Base-by-base conservation (phyloP, 1,140 invertebrate genomes). In the Copidosoma floridanum region DNA sequence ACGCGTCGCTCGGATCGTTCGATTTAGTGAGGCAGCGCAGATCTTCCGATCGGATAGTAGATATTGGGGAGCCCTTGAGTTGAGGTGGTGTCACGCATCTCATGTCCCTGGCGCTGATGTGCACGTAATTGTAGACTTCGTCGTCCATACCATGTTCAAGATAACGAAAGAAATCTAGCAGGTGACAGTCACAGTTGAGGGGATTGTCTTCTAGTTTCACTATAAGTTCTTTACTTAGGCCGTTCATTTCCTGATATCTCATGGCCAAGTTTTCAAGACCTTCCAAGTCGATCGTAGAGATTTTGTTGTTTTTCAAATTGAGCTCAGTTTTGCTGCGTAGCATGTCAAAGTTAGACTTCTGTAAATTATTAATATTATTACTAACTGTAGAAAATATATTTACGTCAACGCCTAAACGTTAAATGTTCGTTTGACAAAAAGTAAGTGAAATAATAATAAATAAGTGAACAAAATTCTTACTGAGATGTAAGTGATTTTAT, bases 121-220 rank as follows among this genome's bases (percentile, higher is more conserved):
- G 21, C 18, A 52, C 35, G 14, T 23, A 23, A 12, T n/a, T 1
- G 24, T 23, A 14, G 23, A 38, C 3, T 3, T 52, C 12, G 1
- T 38, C 12, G 63, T 62, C n/a, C 3, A 58, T 5, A 27, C 48
- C 46, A 7, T 51, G 21, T 5, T 63, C n/a, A 4, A 60, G 24
- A 20, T 62, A 58, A n/a, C 23, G 50, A 0, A 20, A 29, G 5
- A 60, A 63, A n/a, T 60, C 40, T 7, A 58, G 32, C 1, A 61
- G 12, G 18, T 63, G 0, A 41, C 61, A 63, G 14, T 66, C 54
- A 26, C 64, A 66, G 8, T 53, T 0, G 8, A 66, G 23, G 5
- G 61, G 60, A 57, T 65, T 65, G 14, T 27, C 41, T 18, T 23
- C 44, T 16, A 47, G 16, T 14, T 11, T 5, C 3, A 47, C 3